phyloP scores from a whole-genome alignment of 1,140 invertebrate species.

The Drosophila parvula region DNA sequence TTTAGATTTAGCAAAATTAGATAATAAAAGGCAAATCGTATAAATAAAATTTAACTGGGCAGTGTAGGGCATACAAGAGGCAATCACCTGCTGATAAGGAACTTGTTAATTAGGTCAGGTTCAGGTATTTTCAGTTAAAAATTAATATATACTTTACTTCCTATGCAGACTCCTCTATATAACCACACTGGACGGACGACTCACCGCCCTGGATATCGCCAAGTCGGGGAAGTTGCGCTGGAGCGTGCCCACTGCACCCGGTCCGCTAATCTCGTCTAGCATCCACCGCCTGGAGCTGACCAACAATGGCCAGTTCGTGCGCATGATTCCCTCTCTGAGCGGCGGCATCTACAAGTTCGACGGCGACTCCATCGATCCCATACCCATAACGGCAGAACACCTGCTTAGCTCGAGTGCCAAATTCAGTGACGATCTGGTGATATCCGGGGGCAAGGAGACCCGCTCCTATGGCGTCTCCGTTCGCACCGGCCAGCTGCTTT shows the following conservation, averaged over 20 bases:
- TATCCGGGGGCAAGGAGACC: slow-evolving; percentile 91
- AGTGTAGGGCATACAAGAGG: not conserved
- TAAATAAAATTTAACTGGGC: not conserved
- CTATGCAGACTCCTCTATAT: slow-evolving; percentile 89
- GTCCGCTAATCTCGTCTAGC: slow-evolving; percentile 92
- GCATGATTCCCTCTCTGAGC: slow-evolving; percentile 95
- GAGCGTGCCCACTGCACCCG: slow-evolving; percentile 89
- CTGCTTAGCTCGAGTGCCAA: slow-evolving; percentile 93
- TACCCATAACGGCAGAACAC: slow-evolving; percentile 93
- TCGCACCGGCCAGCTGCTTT: slow-evolving; percentile 90
- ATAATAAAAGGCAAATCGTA: not conserved
- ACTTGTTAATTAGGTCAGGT: slow-evolving; percentile 22
- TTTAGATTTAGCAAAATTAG: too few relatives aligned
- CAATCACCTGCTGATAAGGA: slow-evolving; percentile 9
- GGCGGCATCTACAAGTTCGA: slow-evolving; percentile 96
- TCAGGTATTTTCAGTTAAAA: not conserved
- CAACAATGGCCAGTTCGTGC: slow-evolving; percentile 93
- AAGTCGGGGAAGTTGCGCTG: slow-evolving; percentile 89
- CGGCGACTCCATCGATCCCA: slow-evolving; percentile 92
- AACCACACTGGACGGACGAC: slow-evolving; percentile 93
- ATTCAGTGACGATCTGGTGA: slow-evolving; percentile 93
- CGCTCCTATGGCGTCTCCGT: slow-evolving; percentile 89
- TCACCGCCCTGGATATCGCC: slow-evolving; percentile 90
- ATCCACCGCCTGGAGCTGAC: slow-evolving; percentile 93
- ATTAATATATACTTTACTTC: not conserved